These are phyloP conservation scores for Sebastolobus altivelis DNA, from an alignment of 2,797 vertebrate genomes.

Conservation along the genomic window DNA sequence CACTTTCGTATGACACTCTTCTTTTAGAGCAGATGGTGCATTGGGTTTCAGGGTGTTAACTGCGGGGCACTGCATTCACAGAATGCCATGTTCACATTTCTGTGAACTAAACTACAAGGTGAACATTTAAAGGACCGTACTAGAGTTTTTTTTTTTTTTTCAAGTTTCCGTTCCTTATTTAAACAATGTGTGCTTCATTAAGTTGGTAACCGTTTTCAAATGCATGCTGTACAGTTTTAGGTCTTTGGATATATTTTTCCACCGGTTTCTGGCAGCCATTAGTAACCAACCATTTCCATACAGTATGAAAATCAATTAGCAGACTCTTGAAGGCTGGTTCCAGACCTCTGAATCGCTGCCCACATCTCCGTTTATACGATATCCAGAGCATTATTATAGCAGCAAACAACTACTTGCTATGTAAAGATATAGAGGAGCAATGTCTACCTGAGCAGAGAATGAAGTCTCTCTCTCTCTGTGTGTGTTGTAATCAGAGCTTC, in stretches of 20 bases:
- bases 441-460: no score
- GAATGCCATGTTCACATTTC: conserved; percentile 18
- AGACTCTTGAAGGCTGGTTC: not conserved
- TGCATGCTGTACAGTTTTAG: not conserved
- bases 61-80: not conserved
- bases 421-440: no score
- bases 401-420: no score
- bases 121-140: not conserved
- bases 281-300: not conserved
- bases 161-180: not conserved
- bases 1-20: conserved; percentile 38
- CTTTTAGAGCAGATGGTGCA: conserved; percentile 32
- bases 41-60: conserved; percentile 23
- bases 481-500: no score
- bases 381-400: no score
- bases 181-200: not conserved
- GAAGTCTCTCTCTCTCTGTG: no score
- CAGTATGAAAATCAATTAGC: not conserved
- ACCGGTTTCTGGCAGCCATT: not conserved
- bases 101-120: not conserved
- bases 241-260: not conserved
- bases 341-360: not conserved
- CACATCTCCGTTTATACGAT: not conserved
- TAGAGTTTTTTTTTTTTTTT: not conserved
- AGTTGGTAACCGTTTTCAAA: not conserved